Evolutionary conservation across 2,797 vertebrate species (phyloP), one percentile per base, ranked within the genome.

Genomic region (Lacerta bilineata): DNA sequence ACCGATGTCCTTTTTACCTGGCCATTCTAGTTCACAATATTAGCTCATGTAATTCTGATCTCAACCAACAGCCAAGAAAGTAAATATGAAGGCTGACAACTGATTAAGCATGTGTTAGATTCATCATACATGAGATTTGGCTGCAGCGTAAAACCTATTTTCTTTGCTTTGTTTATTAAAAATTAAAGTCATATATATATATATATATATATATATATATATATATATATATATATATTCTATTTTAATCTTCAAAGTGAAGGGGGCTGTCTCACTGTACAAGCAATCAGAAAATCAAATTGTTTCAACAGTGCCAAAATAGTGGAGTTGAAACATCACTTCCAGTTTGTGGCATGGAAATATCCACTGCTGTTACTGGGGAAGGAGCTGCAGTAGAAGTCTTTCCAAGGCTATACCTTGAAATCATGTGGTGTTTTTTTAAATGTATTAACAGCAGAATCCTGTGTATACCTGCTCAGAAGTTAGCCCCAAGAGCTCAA

Each of bases 271-370:
- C 88, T 90, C 86, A 66, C 20, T 83, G 0, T 0, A 29, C 66
- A 64, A 55, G 3, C 80, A 8, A 27, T 86, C 84, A 90, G 61
- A 89, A 66, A 76, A 43, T 55, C 5, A 15, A 69, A 86, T 84
- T 64, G 23, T 3, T 74, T 88, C 61, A 84, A 84, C 17, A 3
- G 82, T 17, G 59, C 15, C 9, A 86, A 39, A 88, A 50, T 39
- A 13, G 72, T 78, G 84, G 76, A 84, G 11, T 8, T 81, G 88
- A 88, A 89, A 82, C 75, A 27, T 8, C 77, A n/a, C 17, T 11
- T 43, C 20, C 8, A 18, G 81, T 50, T 29, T 84, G 29, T 41
- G 9, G 17, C 27, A 10, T 50, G 27, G 39, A 74, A 87, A 8
- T 23, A 43, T 61, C 27, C 33, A 90, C n/a, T 1, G 46, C 84